A percentile compares a stretch with the other conserved stretches of the same genome.
Conservation (phyloP, 2,797 vertebrate species). For the Erethizon dorsatum region DNA sequence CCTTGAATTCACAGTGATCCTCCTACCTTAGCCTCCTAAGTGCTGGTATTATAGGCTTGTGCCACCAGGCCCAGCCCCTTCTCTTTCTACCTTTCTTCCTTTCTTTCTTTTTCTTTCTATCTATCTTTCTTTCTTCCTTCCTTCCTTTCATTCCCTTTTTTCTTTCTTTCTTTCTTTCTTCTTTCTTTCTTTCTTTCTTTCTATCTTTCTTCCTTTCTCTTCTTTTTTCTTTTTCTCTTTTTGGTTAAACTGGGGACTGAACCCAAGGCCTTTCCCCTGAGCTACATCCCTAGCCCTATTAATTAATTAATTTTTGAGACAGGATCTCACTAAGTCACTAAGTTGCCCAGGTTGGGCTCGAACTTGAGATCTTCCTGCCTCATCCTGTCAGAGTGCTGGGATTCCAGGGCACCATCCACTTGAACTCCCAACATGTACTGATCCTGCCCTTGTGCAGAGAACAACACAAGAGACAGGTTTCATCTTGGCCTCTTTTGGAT, state of each 20-base stretch:
- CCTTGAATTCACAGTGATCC: too few relatives aligned
- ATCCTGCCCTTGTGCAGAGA: background rate
- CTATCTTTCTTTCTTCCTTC: rapidly evolving
- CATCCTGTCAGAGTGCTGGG: background rate
- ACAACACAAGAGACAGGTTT: background rate
- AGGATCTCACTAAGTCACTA: background rate
- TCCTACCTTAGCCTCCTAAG: too few relatives aligned
- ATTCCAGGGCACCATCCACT: background rate
- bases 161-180: too few relatives aligned
- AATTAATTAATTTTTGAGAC: background rate
- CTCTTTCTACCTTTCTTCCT: too few relatives aligned
- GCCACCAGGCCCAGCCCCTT: too few relatives aligned
- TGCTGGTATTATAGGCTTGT: too few relatives aligned
- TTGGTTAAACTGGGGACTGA: background rate
- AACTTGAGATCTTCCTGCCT: background rate
- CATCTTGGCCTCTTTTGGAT: background rate
- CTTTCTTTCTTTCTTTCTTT: too few relatives aligned
- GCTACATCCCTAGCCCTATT: background rate
- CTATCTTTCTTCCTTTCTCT: too few relatives aligned
- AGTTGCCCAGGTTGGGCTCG: background rate
- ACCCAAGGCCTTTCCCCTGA: background rate
- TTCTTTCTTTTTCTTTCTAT: too few relatives aligned
- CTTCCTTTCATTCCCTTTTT: too few relatives aligned
- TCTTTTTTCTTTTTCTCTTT: background rate
- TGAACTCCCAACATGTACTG: background rate